phyloP scores from a whole-genome alignment of 2,797 vertebrate species.

The Spinus olivaceus region DNA sequence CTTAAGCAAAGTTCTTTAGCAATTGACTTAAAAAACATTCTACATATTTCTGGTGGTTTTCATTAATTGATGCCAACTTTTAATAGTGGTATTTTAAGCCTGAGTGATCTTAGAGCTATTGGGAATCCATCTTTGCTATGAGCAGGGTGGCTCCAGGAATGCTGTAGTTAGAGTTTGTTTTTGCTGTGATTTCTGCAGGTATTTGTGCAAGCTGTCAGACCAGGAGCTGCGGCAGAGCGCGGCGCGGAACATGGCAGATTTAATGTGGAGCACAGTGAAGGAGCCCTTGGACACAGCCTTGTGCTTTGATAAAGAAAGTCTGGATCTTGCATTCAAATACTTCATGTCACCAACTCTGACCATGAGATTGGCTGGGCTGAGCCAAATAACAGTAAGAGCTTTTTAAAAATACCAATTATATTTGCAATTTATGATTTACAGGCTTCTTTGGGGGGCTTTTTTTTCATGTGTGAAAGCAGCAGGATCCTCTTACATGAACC shows the following conservation, averaged over 20 bases:
- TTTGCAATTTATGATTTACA: fast-evolving
- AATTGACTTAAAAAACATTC: background rate
- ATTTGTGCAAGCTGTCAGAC: conserved; percentile 97
- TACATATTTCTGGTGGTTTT: background rate
- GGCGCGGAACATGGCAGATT: conserved; percentile 97
- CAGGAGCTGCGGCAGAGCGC: conserved; percentile 97
- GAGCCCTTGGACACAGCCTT: conserved; percentile 95
- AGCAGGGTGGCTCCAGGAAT: background rate
- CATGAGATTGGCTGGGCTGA: conserved; percentile 96
- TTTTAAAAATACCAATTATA: background rate
- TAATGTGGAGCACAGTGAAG: conserved; percentile 99
- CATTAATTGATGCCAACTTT: background rate
- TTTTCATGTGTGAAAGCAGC: background rate
- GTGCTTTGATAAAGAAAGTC: conserved; percentile 98
- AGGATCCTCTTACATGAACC: background rate
- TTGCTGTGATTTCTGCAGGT: conserved; percentile 76
- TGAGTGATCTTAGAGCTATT: background rate
- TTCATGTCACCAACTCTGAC: conserved; percentile 99
- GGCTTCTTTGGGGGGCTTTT: background rate
- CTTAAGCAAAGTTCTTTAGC: background rate
- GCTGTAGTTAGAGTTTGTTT: background rate
- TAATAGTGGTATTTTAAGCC: background rate
- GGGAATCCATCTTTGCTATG: background rate
- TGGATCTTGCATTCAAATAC: conserved; percentile 98
- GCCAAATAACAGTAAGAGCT: conserved; percentile 94